A percentile compares a stretch with the other conserved stretches of the same genome.
Conservation (phyloP, 37 sponge, comb jelly and placozoan species). For the Axinella damicornis region DNA sequence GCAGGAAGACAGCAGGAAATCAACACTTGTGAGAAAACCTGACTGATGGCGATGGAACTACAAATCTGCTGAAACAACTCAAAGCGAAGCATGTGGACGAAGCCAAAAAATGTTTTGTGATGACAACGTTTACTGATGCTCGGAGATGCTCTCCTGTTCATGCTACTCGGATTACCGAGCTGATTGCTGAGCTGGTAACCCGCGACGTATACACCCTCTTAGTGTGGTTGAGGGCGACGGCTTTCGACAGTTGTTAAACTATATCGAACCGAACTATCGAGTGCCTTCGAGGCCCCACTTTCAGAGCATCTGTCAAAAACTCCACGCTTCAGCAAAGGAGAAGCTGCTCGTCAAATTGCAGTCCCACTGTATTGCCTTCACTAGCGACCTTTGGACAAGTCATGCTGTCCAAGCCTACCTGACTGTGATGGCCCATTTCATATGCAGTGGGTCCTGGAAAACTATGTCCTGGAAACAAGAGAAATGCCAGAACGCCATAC, state of each 20-base stretch:
- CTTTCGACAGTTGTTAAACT: neutral
- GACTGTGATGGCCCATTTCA: constrained; percentile 23
- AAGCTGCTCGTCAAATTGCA: neutral
- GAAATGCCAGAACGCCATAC: constrained; percentile 41
- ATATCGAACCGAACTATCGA: constrained; percentile 20
- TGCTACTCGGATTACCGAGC: constrained; percentile 21
- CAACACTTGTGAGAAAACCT: neutral
- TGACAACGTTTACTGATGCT: no score
- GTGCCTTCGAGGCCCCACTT: constrained; percentile 7
- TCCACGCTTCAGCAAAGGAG: neutral
- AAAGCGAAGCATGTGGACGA: neutral
- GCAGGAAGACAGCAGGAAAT: no score
- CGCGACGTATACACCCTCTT: constrained; percentile 5
- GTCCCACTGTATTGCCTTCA: constrained; percentile 1
- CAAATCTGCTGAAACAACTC: constrained; percentile 32
- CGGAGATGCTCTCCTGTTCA: neutral
- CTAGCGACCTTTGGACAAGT: constrained; percentile 41
- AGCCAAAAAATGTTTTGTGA: neutral
- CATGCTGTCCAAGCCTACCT: constrained; percentile 34
- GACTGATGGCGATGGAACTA: constrained; percentile 25
- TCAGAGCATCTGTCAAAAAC: neutral
- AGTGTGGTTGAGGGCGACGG: constrained; percentile 23
- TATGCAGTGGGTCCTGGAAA: constrained; percentile 3
- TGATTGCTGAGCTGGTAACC: constrained; percentile 14
- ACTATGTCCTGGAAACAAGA: constrained; percentile 2